Conservation (phyloP, 2,888 invertebrate genomes). For the Ceraclea dissimilis region DNA sequence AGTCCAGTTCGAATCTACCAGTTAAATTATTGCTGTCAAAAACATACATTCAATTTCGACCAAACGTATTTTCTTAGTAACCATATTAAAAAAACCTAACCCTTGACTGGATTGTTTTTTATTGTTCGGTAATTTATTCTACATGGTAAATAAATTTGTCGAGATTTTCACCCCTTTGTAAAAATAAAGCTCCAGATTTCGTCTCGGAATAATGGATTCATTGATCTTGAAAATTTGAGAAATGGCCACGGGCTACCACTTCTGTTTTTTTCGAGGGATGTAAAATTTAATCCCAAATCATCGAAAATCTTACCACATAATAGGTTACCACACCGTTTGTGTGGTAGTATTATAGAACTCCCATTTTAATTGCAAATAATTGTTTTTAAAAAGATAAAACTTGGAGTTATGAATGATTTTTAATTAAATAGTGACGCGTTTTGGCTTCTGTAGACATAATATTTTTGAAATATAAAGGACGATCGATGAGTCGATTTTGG, state of each 20-base stretch:
- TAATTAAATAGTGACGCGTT: too few species aligned
- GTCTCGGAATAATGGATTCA: conserved; percentile 8
- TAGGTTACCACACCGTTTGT: too few species aligned
- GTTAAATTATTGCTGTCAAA: not conserved
- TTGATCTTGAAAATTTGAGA: conserved; percentile 15
- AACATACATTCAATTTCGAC: too few species aligned
- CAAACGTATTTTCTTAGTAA: not conserved
- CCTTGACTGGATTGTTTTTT: not conserved
- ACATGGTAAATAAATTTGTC: not conserved
- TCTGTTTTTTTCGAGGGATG: not conserved
- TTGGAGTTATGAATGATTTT: too few species aligned
- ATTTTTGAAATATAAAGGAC: too few species aligned
- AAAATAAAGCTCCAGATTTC: not conserved
- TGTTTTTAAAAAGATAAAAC: too few species aligned
- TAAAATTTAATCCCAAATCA: too few species aligned
- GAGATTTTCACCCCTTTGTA: not conserved
- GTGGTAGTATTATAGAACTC: not conserved
- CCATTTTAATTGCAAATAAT: not conserved
- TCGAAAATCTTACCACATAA: too few species aligned
- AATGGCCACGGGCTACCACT: not conserved
- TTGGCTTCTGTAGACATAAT: too few species aligned
- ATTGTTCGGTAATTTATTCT: not conserved
- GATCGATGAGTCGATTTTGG: too few species aligned
- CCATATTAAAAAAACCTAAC: not conserved
- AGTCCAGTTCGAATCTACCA: too few species aligned